Evolutionary conservation across 2,888 invertebrate genomes (phyloP).

Genomic region (Polylopha cassiicola): DNA sequence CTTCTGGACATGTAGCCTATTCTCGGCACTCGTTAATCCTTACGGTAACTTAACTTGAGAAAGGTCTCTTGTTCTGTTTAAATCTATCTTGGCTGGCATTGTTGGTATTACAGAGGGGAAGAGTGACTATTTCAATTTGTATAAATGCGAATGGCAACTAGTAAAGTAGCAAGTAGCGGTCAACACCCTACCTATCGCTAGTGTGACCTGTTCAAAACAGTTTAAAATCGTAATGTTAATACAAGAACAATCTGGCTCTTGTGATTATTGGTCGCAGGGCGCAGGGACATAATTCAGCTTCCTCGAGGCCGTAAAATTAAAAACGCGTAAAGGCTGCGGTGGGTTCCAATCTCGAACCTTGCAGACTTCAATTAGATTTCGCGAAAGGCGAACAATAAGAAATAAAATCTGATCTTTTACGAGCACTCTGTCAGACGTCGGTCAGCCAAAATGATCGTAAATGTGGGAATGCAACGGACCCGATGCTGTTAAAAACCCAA

Average conservation of each 20-base stretch:
- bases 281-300: conserved; percentile 58
- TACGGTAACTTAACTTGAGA: no score
- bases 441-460: conserved; percentile 65
- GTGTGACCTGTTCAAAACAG: conserved; percentile 30
- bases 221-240: conserved; percentile 55
- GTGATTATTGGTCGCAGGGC: conserved; percentile 52
- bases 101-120: no score
- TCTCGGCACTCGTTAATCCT: no score
- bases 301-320: conserved; percentile 64
- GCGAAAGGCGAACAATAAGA: conserved; percentile 75
- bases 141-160: conserved; percentile 1
- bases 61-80: no score
- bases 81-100: no score
- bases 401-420: conserved; percentile 74
- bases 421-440: conserved; percentile 64
- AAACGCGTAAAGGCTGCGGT: conserved; percentile 65
- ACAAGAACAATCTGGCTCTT: conserved; percentile 57
- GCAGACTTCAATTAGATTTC: conserved; percentile 74
- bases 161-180: background rate
- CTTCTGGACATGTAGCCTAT: conserved; percentile 27
- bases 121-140: no score
- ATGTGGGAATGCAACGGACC: conserved; percentile 68
- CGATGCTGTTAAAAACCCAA: conserved; percentile 56
- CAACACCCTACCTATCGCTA: conserved; percentile 7
- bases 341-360: conserved; percentile 41